Percentiles rank a stretch among this genome's conserved stretches.
phyloP scores from a whole-genome alignment of 1,140 invertebrate species.

The Drosophila asahinai region DNA sequence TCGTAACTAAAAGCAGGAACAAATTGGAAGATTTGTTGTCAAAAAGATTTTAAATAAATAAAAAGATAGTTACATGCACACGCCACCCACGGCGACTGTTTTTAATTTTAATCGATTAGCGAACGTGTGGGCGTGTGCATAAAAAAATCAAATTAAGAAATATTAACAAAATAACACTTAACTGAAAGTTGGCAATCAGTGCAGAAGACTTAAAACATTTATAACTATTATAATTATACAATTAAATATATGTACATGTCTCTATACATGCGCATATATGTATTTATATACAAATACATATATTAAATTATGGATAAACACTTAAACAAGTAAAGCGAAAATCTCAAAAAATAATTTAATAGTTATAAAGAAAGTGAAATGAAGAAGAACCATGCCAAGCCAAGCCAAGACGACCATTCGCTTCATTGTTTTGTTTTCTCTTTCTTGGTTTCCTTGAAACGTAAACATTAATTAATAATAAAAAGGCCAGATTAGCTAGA shows the following conservation, averaged over 20 bases:
- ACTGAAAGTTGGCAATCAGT: constrained; percentile 81
- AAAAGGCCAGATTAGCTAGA: constrained; percentile 6
- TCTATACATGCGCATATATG: constrained; percentile 21
- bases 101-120: constrained; percentile 18
- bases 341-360: constrained; percentile 63
- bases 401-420: constrained; percentile 26
- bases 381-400: constrained; percentile 22
- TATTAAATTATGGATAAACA: constrained; percentile 32
- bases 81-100: constrained; percentile 18
- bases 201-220: constrained; percentile 79
- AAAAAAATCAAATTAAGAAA: constrained; percentile 46
- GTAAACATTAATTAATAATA: constrained; percentile 18
- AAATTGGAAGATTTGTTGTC: constrained; percentile 67
- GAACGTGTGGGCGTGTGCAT: constrained; percentile 22
- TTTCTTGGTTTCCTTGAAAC: constrained; percentile 19
- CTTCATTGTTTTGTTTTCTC: constrained; percentile 31
- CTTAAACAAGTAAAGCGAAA: constrained; percentile 31
- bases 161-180: constrained; percentile 45
- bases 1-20: constrained; percentile 31
- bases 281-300: constrained; percentile 34
- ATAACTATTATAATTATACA: constrained; percentile 55
- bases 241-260: constrained; percentile 25
- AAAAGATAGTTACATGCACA: constrained; percentile 40
- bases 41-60: constrained; percentile 18
- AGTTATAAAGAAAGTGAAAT: constrained; percentile 45